Conservation (phyloP, 2,888 invertebrate species). For the Drosophila quinaria region DNA sequence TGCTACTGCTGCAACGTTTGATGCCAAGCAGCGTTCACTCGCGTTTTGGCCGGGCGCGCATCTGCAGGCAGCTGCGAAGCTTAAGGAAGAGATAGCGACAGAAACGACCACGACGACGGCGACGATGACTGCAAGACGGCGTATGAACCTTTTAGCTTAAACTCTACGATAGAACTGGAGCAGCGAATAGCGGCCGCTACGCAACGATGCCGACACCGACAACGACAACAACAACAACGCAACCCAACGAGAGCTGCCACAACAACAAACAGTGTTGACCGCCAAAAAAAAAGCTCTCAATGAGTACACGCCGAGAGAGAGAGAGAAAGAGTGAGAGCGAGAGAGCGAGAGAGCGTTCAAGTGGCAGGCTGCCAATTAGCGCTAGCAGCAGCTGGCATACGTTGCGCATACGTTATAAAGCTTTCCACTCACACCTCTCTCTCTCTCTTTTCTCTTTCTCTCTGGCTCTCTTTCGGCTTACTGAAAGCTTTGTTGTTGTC, state of each 20-base stretch:
- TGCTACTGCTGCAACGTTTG: constrained; percentile 38
- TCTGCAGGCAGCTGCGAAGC: constrained; percentile 35
- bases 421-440: constrained; percentile 36
- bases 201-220: constrained; percentile 39
- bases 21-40: constrained; percentile 24
- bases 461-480: constrained; percentile 7
- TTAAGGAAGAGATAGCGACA: constrained; percentile 33
- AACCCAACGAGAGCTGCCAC: constrained; percentile 48
- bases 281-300: constrained; percentile 56
- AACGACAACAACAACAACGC: constrained; percentile 29
- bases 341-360: constrained; percentile 33
- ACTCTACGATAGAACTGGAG: constrained; percentile 84
- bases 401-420: constrained; percentile 58
- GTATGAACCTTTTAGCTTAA: constrained; percentile 84
- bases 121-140: constrained; percentile 46
- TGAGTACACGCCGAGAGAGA: constrained; percentile 15
- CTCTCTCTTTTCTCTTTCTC: constrained; percentile 1
- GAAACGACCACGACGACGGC: constrained; percentile 27
- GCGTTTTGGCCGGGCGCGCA: constrained; percentile 34
- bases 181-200: constrained; percentile 44
- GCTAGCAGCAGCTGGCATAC: constrained; percentile 36
- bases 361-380: constrained; percentile 74
- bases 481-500: constrained; percentile 22
- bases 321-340: constrained; percentile 28
- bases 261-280: constrained; percentile 69